A percentile compares a stretch with the other conserved stretches of the same genome.
Evolutionary conservation across 1,140 invertebrate genomes (phyloP).

Genomic region (Palaemon carinicauda): DNA sequence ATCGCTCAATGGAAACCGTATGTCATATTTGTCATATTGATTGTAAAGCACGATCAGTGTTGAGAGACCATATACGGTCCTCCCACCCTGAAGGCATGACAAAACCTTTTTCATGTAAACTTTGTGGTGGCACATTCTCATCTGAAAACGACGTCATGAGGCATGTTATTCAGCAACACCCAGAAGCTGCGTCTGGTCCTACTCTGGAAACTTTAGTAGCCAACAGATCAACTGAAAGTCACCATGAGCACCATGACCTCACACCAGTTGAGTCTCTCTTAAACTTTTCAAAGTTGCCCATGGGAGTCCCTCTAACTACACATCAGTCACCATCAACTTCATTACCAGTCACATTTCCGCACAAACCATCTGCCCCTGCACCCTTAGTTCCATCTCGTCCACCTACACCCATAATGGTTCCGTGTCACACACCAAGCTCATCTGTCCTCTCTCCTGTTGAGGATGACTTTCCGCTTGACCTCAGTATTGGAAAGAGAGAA

Average conservation of each 20-base stretch:
- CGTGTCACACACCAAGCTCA: neutral
- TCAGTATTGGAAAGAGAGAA: slow-evolving; percentile 56
- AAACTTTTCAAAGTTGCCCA: slow-evolving; percentile 55
- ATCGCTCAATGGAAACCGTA: slow-evolving; percentile 43
- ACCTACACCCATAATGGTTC: slow-evolving; percentile 15
- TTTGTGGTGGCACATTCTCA: slow-evolving; percentile 51
- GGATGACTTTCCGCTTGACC: slow-evolving; percentile 58
- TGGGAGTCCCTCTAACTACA: slow-evolving; percentile 35
- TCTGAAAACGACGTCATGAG: slow-evolving; percentile 54
- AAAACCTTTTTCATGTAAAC: slow-evolving; percentile 56
- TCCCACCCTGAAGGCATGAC: slow-evolving; percentile 58
- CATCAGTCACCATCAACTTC: slow-evolving; percentile 17
- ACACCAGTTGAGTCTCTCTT: slow-evolving; percentile 59
- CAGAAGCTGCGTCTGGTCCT: slow-evolving; percentile 49
- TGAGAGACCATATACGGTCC: slow-evolving; percentile 60
- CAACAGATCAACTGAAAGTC: slow-evolving; percentile 22
- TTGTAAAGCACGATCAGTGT: slow-evolving; percentile 54
- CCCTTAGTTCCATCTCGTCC: slow-evolving; percentile 14
- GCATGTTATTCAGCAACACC: slow-evolving; percentile 53
- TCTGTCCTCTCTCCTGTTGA: neutral
- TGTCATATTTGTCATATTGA: slow-evolving; percentile 57
- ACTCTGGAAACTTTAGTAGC: slow-evolving; percentile 46
- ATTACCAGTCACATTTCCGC: slow-evolving; percentile 18
- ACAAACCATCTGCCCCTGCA: neutral
- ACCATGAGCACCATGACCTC: slow-evolving; percentile 52